Percentiles rank a stretch among this genome's conserved stretches.
phyloP scores from a whole-genome alignment of 2,113 vertebrate species.

The Tor tambroides region DNA sequence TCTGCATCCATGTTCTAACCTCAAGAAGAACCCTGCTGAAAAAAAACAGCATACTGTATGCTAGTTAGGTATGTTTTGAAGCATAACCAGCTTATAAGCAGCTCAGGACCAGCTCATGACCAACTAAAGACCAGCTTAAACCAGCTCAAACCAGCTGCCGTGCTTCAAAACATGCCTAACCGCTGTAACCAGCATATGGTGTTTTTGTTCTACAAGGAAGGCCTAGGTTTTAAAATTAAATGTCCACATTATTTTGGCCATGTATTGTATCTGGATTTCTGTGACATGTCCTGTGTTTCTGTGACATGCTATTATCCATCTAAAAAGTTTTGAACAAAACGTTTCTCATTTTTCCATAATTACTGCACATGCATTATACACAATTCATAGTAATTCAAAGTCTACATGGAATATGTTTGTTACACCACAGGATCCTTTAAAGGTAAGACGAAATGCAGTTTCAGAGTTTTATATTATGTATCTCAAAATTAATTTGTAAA shows the following conservation, averaged over 20 bases:
- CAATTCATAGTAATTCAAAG: background rate
- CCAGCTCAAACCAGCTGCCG: no score
- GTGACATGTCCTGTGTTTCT: background rate
- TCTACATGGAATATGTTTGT: background rate
- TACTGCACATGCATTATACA: background rate
- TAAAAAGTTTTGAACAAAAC: background rate
- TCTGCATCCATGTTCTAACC: background rate
- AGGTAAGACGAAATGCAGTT: no score
- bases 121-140: no score
- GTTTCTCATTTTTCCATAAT: background rate
- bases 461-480: no score
- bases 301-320: background rate
- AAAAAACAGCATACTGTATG: no score
- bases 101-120: no score
- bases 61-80: no score
- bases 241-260: background rate
- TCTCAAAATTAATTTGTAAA: no score
- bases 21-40: background rate
- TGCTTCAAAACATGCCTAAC: no score
- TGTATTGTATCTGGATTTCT: background rate
- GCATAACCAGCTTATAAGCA: no score
- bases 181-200: no score
- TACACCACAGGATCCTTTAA: background rate
- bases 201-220: no score
- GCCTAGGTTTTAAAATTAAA: background rate